Evolutionary conservation across 2,113 vertebrate species (phyloP).

Genomic region (Zeus faber): DNA sequence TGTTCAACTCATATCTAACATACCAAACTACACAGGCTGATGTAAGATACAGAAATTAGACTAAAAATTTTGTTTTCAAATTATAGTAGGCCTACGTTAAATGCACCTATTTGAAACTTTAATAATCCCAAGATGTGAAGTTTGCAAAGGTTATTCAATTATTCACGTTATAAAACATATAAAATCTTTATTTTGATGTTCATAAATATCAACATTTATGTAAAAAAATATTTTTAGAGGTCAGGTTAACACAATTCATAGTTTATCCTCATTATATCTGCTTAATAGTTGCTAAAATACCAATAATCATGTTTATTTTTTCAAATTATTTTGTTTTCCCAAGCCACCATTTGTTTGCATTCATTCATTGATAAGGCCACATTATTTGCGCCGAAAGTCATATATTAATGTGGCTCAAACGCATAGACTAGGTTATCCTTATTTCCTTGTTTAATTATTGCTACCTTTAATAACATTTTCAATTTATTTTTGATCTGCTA

Average conservation of each 20-base stretch:
- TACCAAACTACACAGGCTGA: too few species aligned
- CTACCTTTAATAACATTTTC: too few species aligned
- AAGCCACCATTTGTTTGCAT: conserved; percentile 4
- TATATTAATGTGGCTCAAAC: background rate
- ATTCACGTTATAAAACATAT: background rate
- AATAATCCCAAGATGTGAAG: conserved; percentile 2
- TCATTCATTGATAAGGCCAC: background rate
- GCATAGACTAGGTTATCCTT: background rate
- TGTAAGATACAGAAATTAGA: too few species aligned
- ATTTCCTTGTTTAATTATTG: background rate
- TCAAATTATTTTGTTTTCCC: background rate
- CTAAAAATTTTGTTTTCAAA: background rate
- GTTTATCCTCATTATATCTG: conserved; percentile 7
- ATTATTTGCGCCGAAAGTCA: background rate
- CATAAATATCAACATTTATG: conserved; percentile 1
- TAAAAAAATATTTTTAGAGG: background rate
- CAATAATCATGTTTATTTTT: background rate
- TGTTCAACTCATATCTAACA: too few species aligned
- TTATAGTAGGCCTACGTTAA: conserved; percentile 2
- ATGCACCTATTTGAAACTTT: conserved; percentile 7
- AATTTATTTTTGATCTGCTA: too few species aligned
- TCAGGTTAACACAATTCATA: background rate
- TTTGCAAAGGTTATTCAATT: background rate
- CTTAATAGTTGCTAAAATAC: conserved; percentile 6
- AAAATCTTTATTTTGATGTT: background rate